A percentile compares a stretch with the other conserved stretches of the same genome.
These are phyloP conservation scores for Gastrophryne carolinensis DNA, from an alignment of 2,797 vertebrate species.

Conservation along the genomic window DNA sequence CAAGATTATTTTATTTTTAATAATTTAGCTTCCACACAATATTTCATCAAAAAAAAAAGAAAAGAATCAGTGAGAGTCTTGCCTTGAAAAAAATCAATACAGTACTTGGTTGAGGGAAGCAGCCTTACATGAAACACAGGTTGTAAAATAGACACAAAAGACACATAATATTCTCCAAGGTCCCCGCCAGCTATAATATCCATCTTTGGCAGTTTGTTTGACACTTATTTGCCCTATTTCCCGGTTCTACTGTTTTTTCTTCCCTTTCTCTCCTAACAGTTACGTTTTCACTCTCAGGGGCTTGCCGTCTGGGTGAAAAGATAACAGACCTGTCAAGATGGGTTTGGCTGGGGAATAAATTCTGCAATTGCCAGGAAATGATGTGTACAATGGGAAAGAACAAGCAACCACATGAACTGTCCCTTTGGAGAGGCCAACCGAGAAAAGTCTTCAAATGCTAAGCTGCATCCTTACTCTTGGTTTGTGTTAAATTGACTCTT, in stretches of 20 bases:
- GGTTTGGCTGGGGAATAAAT: conserved; percentile 82
- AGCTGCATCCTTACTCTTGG: conserved; percentile 28
- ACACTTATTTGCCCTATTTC: conserved; percentile 87
- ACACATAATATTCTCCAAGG: conserved; percentile 76
- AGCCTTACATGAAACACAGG: conserved; percentile 72
- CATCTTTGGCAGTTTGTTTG: conserved; percentile 86
- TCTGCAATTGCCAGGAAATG: conserved; percentile 76
- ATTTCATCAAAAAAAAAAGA: not conserved
- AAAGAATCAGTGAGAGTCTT: conserved; percentile 35
- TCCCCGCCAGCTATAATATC: conserved; percentile 86
- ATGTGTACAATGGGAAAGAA: conserved; percentile 79
- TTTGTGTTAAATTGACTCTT: conserved; percentile 68
- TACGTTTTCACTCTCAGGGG: conserved; percentile 78
- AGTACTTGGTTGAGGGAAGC: conserved; percentile 68
- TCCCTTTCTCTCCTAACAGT: conserved; percentile 71
- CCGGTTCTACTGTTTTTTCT: conserved; percentile 67
- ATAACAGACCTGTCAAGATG: conserved; percentile 88
- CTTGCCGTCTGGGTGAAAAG: conserved; percentile 79
- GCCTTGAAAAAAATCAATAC: conserved; percentile 73
- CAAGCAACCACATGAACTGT: conserved; percentile 72
- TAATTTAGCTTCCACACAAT: too few relatives aligned
- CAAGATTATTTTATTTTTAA: not conserved
- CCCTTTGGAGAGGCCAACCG: conserved; percentile 70
- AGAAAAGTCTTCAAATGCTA: conserved; percentile 73
- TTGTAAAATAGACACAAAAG: conserved; percentile 81